Evolutionary conservation across 2,888 invertebrate genomes (phyloP), one percentile per base, ranked within the genome.

Genomic region (Oligia strigilis): DNA sequence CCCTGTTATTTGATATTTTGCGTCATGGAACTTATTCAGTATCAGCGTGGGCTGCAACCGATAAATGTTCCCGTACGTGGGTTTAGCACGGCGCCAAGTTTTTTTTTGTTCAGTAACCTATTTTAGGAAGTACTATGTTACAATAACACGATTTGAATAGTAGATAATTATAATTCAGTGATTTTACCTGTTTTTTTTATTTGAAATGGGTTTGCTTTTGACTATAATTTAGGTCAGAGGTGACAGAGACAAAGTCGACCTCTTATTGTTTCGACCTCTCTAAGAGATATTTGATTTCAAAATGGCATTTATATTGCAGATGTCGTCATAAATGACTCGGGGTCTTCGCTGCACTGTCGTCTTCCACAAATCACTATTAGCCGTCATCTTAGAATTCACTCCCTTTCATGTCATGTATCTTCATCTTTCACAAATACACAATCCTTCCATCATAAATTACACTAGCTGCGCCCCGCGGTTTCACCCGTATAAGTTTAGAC

Each of bases 1-100:
- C 23, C 40, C 4, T 52, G 60, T 71, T 62, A 40, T 83, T 77
- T 40, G 46, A 77, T 77, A 76, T 66, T 67, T 55, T 81, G 23
- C 52, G 19, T 81, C 29, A 43, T 2, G 19, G 55, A 67, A 67
- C 29, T 76, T 55, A 82, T 62, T 69, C 55, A 62, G 49, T 4
- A 36, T 14, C 17, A 4, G 64, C 17, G 66, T 82, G 52, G 70
- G 60, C 17, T 11, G 8, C 17, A 55, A 77, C 71, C 77, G 23
- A 66, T 81, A 55, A 43, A 66, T 66, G 36, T 65, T 46, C 1
- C 8, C 13, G n/a, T 46, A 23, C 14, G 81, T 64, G 40, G 11
- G 40, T 17, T 80, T 58, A 36, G 14, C 11, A 58, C 19, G 5
- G 8, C n/a, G 13, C 36, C 19, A n/a, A n/a, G 40, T 19, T 6